These are phyloP conservation scores for Porites evermanni DNA, from an alignment of 92 coral and sea anemone genomes.

Conservation along the genomic window DNA sequence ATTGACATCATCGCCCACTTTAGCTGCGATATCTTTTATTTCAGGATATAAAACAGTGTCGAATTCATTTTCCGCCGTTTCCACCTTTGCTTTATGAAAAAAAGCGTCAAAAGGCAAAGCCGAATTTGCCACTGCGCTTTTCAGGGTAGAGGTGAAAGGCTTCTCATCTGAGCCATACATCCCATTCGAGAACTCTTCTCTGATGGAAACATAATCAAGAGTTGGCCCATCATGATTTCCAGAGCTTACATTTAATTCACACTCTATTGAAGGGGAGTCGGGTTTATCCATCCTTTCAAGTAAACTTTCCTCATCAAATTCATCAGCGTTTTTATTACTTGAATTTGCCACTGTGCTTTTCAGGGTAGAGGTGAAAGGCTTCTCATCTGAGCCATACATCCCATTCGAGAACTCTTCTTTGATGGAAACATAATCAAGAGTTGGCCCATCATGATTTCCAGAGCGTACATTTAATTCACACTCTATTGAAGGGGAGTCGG, in stretches of 20 bases:
- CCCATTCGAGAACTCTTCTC: too few species aligned
- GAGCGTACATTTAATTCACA: not conserved
- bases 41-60: not conserved
- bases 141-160: not conserved
- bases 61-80: not conserved
- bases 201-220: not conserved
- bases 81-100: not conserved
- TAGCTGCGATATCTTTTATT: not conserved
- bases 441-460: not conserved
- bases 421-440: not conserved
- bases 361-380: not conserved
- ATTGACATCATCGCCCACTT: not conserved
- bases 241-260: not conserved
- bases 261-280: not conserved
- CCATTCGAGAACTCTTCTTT: not conserved
- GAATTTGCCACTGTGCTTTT: not conserved
- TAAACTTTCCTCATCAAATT: conserved; percentile 4
- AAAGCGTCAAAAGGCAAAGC: not conserved
- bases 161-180: conserved; percentile 12
- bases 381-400: conserved; percentile 9
- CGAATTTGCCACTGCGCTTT: not conserved
- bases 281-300: not conserved
- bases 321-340: not conserved
- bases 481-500: not conserved
- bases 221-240: not conserved